Evolutionary conservation across 2,113 vertebrate species (phyloP).

Genomic region (Tylochromis polylepis): DNA sequence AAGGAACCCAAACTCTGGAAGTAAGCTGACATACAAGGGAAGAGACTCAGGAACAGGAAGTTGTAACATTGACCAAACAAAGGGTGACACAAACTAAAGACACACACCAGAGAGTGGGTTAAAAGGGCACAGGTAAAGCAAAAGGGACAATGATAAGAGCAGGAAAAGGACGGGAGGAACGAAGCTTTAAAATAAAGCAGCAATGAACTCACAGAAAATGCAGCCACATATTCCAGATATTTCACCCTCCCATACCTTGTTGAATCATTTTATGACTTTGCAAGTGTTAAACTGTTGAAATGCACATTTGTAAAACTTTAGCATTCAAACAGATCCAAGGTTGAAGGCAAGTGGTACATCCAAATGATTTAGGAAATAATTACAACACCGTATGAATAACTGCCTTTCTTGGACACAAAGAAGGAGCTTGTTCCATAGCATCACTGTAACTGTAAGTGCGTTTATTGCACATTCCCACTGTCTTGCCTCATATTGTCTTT

Average conservation of each 20-base stretch:
- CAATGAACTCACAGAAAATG: background rate
- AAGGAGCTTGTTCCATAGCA: slow-evolving; percentile 16
- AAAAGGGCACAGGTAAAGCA: background rate
- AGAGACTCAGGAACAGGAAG: background rate
- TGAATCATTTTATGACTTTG: slow-evolving; percentile 15
- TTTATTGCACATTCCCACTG: slow-evolving; percentile 28
- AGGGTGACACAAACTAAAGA: background rate
- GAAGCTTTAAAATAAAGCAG: background rate
- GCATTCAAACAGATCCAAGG: slow-evolving; percentile 17
- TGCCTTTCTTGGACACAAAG: background rate
- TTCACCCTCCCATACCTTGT: background rate
- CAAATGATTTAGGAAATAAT: slow-evolving; percentile 33
- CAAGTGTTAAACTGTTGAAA: slow-evolving; percentile 20
- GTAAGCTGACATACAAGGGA: too few species aligned
- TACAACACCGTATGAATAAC: slow-evolving; percentile 18
- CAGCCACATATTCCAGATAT: background rate
- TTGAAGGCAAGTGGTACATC: background rate
- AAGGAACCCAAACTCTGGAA: background rate
- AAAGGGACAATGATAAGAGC: background rate
- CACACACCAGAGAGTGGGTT: background rate
- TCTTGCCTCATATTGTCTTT: slow-evolving; percentile 21
- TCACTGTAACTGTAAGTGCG: slow-evolving; percentile 6
- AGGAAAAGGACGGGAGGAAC: background rate
- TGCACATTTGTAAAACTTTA: background rate
- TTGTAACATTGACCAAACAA: background rate